These are phyloP conservation scores for Choloepus didactylus DNA, from an alignment of 2,797 vertebrate species.

Conservation along the genomic window DNA sequence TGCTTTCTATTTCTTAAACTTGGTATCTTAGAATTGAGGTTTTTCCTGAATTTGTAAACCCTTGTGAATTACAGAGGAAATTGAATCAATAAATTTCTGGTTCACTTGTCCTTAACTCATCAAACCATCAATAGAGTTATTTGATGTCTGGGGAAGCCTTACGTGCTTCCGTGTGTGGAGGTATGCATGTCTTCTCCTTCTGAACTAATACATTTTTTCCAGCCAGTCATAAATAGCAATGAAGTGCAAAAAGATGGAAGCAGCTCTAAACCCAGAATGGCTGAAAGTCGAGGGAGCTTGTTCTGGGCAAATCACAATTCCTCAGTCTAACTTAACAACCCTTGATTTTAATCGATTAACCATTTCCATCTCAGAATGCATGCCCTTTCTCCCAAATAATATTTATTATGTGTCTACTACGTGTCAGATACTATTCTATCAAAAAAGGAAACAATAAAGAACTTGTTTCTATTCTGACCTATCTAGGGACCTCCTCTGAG, in stretches of 20 bases:
- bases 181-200: constrained; percentile 55
- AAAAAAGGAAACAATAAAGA: neutral
- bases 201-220: constrained; percentile 58
- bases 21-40: constrained; percentile 62
- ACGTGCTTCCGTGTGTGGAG: neutral
- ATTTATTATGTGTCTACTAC: neutral
- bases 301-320: neutral
- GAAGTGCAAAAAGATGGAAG: neutral
- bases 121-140: constrained; percentile 70
- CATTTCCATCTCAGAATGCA: neutral
- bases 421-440: neutral
- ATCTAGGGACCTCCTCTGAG: neutral
- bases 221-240: constrained; percentile 48
- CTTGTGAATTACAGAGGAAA: constrained; percentile 73
- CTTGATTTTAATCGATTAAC: constrained; percentile 12
- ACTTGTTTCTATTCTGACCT: neutral
- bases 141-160: constrained; percentile 55
- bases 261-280: constrained; percentile 42
- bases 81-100: constrained; percentile 78
- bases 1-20: constrained; percentile 69
- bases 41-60: constrained; percentile 66
- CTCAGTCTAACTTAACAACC: neutral
- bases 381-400: neutral
- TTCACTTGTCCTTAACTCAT: constrained; percentile 75
- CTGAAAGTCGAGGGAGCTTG: constrained; percentile 27